A percentile compares a stretch with the other conserved stretches of the same genome.
phyloP scores from a whole-genome alignment of 1,140 invertebrate species.

The Zaprionus capensis region DNA sequence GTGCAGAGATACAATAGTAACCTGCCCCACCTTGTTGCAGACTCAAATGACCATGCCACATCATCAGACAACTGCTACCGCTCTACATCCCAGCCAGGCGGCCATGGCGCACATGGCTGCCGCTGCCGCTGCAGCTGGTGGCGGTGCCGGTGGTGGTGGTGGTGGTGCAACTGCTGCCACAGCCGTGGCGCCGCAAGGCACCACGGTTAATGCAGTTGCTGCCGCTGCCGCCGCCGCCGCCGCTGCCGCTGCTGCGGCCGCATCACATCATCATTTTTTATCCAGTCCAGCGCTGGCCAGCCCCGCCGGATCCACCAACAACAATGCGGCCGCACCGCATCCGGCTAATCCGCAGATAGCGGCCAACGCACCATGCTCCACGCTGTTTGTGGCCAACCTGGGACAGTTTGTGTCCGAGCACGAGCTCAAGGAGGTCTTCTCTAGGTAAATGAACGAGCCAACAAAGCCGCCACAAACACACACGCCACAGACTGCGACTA shows the following conservation, averaged over 20 bases:
- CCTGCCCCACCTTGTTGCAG: slow-evolving; percentile 72
- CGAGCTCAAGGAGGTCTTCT: slow-evolving; percentile 98
- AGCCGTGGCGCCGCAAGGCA: slow-evolving; percentile 56
- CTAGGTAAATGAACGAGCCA: slow-evolving; percentile 90
- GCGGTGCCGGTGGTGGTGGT: slow-evolving; percentile 83
- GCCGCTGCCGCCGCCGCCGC: slow-evolving; percentile 86
- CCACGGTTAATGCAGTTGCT: slow-evolving; percentile 58
- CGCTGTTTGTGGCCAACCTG: slow-evolving; percentile 98
- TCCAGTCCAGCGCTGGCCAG: slow-evolving; percentile 93
- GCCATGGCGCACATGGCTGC: slow-evolving; percentile 89
- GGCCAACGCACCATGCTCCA: slow-evolving; percentile 94
- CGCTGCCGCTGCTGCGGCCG: slow-evolving; percentile 79
- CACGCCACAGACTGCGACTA: background rate
- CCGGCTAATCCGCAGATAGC: slow-evolving; percentile 84
- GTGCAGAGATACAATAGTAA: background rate
- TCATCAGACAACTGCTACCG: slow-evolving; percentile 82
- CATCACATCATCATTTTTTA: slow-evolving; percentile 88
- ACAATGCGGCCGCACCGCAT: slow-evolving; percentile 84
- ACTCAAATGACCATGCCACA: slow-evolving; percentile 89
- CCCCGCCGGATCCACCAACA: slow-evolving; percentile 91
- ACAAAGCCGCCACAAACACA: background rate
- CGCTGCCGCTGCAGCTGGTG: slow-evolving; percentile 62
- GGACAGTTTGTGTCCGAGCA: slow-evolving; percentile 98
- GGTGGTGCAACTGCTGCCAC: slow-evolving; percentile 76
- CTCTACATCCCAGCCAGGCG: slow-evolving; percentile 88